phyloP scores from a whole-genome alignment of 2,113 vertebrate genomes.

The Corythornis cristatus region DNA sequence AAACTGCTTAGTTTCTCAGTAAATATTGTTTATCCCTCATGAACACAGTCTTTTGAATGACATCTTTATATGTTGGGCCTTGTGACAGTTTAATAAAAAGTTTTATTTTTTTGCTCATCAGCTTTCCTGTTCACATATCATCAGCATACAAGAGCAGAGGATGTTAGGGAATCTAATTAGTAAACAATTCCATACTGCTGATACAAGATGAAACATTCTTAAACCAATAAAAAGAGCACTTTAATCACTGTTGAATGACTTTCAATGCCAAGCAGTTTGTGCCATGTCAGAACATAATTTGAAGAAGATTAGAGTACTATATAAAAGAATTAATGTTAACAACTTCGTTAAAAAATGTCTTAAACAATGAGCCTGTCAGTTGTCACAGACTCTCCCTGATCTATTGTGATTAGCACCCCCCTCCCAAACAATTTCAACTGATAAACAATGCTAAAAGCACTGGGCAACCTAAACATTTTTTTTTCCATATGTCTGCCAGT shows the following conservation, averaged over 20 bases:
- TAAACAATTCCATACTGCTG: constrained; percentile 64
- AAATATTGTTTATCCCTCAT: constrained; percentile 23
- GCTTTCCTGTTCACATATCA: constrained; percentile 53
- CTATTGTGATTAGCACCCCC: constrained; percentile 16
- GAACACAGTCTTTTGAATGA: constrained; percentile 24
- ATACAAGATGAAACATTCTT: constrained; percentile 73
- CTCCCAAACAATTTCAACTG: constrained; percentile 17
- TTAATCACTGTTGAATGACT: constrained; percentile 75
- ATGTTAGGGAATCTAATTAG: constrained; percentile 75
- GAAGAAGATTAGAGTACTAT: constrained; percentile 67
- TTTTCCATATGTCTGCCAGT: not conserved
- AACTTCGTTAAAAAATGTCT: constrained; percentile 58
- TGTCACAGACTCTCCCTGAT: constrained; percentile 46
- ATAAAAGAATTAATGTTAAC: constrained; percentile 71
- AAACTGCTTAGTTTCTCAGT: not conserved
- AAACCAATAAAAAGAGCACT: constrained; percentile 68
- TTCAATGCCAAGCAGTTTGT: constrained; percentile 60
- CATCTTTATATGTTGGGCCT: constrained; percentile 38
- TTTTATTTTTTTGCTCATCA: constrained; percentile 57
- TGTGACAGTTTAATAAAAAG: constrained; percentile 53
- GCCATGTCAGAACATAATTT: constrained; percentile 65
- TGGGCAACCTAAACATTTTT: constrained; percentile 28
- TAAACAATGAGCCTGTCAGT: constrained; percentile 51
- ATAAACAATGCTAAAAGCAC: constrained; percentile 20
- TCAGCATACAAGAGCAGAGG: constrained; percentile 21